phyloP scores from a whole-genome alignment of 2,888 invertebrate genomes.

The Nymphalis c-album region DNA sequence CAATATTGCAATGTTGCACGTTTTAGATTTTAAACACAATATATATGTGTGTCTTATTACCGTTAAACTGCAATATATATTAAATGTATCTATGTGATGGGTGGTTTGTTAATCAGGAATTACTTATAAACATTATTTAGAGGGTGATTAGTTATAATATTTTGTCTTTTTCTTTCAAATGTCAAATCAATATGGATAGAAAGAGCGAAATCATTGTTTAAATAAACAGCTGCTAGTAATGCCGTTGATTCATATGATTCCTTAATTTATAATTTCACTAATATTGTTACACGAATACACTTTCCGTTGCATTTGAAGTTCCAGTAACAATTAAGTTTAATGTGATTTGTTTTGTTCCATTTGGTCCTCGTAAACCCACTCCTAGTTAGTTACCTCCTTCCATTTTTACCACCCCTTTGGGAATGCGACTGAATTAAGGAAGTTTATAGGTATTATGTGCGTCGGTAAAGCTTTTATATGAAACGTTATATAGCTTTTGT shows the following conservation, averaged over 20 bases:
- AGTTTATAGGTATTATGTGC: slow-evolving; percentile 31
- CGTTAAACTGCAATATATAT: no score
- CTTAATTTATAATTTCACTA: no score
- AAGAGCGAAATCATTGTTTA: no score
- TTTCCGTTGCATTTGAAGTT: slow-evolving; percentile 10
- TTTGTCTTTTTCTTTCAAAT: no score
- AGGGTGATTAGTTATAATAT: no score
- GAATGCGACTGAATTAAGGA: slow-evolving; percentile 28
- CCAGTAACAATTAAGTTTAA: slow-evolving; percentile 22
- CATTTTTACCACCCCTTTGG: slow-evolving; percentile 19
- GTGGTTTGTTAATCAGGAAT: no score
- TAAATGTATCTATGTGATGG: no score
- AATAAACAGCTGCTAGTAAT: no score
- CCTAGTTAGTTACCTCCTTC: slow-evolving; percentile 20
- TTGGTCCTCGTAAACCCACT: slow-evolving; percentile 18
- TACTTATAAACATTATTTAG: no score
- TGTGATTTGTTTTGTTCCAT: slow-evolving; percentile 31
- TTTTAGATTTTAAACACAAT: not conserved
- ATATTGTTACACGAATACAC: not conserved
- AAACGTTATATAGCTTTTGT: slow-evolving; percentile 31
- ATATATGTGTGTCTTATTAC: no score
- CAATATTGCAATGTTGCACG: not conserved
- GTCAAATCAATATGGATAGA: no score
- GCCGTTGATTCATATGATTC: no score
- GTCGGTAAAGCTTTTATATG: slow-evolving; percentile 28